Percentiles rank a stretch among this genome's conserved stretches.
These are phyloP conservation scores for Gymnobelideus leadbeateri DNA, from an alignment of 2,113 vertebrate genomes.

Conservation along the genomic window DNA sequence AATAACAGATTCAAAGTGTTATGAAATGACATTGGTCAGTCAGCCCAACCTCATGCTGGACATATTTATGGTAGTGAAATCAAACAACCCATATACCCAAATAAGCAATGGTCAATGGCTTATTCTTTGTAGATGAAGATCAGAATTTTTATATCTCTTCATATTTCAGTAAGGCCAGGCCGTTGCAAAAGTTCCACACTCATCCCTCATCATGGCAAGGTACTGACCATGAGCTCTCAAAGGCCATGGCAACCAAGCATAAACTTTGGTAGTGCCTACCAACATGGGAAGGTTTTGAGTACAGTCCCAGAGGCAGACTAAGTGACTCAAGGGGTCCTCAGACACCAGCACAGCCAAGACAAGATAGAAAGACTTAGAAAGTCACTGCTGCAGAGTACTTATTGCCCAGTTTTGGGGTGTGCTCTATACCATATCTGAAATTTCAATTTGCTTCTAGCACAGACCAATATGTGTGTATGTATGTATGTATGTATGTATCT, in stretches of 20 bases:
- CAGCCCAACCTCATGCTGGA: not conserved
- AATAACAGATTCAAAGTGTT: too few species aligned
- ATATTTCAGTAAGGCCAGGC: not conserved
- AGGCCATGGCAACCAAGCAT: not conserved
- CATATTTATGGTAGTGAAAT: not conserved
- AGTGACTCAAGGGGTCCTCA: not conserved
- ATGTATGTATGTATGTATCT: too few species aligned
- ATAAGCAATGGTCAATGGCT: not conserved
- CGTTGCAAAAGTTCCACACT: not conserved
- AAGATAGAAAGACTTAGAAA: not conserved
- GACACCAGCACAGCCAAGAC: not conserved
- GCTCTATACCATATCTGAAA: not conserved
- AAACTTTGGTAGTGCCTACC: not conserved
- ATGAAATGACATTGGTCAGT: not conserved
- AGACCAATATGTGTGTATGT: not conserved
- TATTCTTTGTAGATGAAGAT: not conserved
- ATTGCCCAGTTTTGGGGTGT: not conserved
- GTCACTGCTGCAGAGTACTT: not conserved
- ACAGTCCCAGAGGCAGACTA: not conserved
- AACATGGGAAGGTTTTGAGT: not conserved
- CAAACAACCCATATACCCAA: not conserved
- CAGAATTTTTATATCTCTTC: not conserved
- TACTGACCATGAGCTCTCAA: not conserved
- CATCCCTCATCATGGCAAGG: not conserved
- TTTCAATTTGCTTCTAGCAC: not conserved